These are phyloP conservation scores for Rattus norvegicus DNA, from an alignment of 2,113 vertebrate species.

Conservation along the genomic window DNA sequence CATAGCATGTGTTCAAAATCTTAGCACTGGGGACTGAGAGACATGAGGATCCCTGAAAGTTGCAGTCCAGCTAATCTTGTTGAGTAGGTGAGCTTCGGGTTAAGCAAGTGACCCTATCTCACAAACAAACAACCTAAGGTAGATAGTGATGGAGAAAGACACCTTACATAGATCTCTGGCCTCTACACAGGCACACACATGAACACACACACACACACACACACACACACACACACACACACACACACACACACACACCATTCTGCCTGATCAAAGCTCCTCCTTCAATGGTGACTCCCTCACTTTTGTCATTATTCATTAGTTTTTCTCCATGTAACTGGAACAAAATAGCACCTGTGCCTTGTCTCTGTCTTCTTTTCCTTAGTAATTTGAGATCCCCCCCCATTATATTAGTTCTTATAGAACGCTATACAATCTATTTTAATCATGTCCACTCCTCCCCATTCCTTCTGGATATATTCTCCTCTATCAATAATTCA, in stretches of 20 bases:
- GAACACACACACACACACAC: too few species aligned
- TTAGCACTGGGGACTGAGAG: background rate
- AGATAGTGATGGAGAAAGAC: background rate
- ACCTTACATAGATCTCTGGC: background rate
- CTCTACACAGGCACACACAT: background rate
- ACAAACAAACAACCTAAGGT: background rate
- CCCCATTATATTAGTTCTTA: background rate
- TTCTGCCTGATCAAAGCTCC: background rate
- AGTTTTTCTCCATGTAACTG: background rate
- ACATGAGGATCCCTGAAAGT: background rate
- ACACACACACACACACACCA: background rate
- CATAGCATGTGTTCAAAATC: background rate
- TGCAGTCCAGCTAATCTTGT: background rate
- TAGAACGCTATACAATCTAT: background rate
- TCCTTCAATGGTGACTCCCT: accelerated
- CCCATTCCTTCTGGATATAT: background rate
- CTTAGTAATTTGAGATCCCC: background rate
- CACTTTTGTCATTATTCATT: background rate
- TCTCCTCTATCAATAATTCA: background rate
- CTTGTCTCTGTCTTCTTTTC: background rate
- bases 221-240: background rate
- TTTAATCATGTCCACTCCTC: background rate
- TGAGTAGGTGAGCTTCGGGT: background rate
- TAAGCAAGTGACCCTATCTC: background rate
- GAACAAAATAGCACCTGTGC: background rate